A percentile compares a stretch with the other conserved stretches of the same genome.
These are phyloP conservation scores for Agrotis clavis DNA, from an alignment of 2,888 invertebrate species.

Conservation along the genomic window DNA sequence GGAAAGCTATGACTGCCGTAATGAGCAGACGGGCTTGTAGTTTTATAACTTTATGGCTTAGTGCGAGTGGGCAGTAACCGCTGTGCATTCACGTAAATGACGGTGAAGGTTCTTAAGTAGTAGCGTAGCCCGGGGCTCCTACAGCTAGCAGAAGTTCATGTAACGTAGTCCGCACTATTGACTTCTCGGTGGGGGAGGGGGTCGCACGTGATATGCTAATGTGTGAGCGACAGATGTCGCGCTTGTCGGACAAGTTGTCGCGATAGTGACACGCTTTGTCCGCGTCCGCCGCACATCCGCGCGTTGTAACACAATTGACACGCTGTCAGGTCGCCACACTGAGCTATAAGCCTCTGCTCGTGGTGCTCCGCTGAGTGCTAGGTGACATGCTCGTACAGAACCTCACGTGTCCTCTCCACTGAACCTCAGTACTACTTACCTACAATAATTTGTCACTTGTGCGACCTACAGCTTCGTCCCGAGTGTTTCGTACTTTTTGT, in stretches of 20 bases:
- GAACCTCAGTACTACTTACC: too few relatives aligned
- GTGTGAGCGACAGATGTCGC: slow-evolving; percentile 53
- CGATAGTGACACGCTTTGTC: slow-evolving; percentile 47
- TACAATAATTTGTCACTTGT: neutral
- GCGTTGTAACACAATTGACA: neutral
- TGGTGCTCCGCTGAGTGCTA: neutral
- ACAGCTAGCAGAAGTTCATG: neutral
- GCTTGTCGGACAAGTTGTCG: slow-evolving; percentile 60
- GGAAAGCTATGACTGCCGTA: slow-evolving; percentile 4
- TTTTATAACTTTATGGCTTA: slow-evolving; percentile 14
- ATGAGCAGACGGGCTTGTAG: neutral
- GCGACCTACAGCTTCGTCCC: neutral
- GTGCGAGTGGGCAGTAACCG: slow-evolving; percentile 1
- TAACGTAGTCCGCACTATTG: slow-evolving; percentile 4
- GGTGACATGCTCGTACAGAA: neutral
- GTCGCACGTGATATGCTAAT: slow-evolving; percentile 36
- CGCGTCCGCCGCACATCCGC: slow-evolving; percentile 5
- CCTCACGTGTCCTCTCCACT: neutral
- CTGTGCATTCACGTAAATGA: slow-evolving; percentile 20
- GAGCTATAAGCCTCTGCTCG: neutral
- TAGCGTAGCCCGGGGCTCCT: neutral
- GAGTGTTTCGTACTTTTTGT: neutral
- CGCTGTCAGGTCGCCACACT: neutral
- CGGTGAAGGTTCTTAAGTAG: slow-evolving; percentile 1
- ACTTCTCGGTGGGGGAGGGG: neutral